Percentiles rank a stretch among this genome's conserved stretches.
Evolutionary conservation across 2,888 invertebrate genomes (phyloP).

Genomic region (Hyles lineata): DNA sequence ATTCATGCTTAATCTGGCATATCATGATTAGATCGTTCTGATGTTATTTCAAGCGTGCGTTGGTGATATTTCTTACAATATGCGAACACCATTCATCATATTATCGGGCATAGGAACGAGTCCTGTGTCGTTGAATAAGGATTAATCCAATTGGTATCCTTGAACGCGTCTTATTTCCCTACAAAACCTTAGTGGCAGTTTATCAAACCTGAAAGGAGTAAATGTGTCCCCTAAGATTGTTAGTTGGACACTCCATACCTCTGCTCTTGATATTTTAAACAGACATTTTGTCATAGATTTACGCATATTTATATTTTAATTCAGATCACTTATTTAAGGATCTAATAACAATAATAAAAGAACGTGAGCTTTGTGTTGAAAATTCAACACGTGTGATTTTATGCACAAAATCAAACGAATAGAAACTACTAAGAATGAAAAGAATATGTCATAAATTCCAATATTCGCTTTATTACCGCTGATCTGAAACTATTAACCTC

Average conservation of each 20-base stretch:
- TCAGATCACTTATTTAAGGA: too few relatives aligned
- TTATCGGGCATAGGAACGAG: conserved; percentile 34
- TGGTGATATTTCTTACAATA: neutral
- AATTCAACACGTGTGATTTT: neutral
- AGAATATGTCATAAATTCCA: neutral
- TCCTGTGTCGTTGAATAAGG: conserved; percentile 40
- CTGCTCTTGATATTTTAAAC: neutral
- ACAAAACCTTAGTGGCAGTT: conserved; percentile 52
- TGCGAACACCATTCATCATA: conserved; percentile 38
- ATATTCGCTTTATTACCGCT: neutral
- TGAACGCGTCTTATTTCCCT: conserved; percentile 48
- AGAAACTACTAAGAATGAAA: conserved; percentile 4
- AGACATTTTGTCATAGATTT: neutral
- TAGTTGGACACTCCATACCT: neutral
- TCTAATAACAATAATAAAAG: too few relatives aligned
- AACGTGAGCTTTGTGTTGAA: too few relatives aligned
- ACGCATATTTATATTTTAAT: neutral
- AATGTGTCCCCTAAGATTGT: neutral
- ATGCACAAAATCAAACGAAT: neutral
- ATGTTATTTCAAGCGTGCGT: neutral
- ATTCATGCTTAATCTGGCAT: neutral
- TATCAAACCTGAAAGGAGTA: conserved; percentile 43
- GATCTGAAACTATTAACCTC: conserved; percentile 13
- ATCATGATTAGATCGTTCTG: neutral
- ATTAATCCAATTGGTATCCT: conserved; percentile 49